phyloP scores from a whole-genome alignment of 92 coral and sea anemone species.

The Meandrina meandrites region DNA sequence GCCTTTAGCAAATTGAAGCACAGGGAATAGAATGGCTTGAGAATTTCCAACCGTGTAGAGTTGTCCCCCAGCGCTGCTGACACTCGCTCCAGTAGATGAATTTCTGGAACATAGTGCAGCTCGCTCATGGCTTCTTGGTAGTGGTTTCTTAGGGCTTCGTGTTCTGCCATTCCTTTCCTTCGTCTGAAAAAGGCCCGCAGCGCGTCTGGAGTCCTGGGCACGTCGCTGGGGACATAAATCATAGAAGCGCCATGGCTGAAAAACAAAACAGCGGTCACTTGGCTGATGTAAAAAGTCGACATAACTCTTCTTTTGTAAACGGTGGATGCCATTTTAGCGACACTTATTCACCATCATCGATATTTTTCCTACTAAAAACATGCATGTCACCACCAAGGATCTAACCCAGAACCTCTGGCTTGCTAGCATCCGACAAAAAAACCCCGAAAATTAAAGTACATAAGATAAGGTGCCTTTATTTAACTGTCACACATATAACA shows the following conservation, averaged over 20 bases:
- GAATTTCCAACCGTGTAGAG: constrained; percentile 27
- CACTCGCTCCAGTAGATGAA: constrained; percentile 26
- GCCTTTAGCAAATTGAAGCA: constrained; percentile 29
- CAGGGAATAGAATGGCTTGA: constrained; percentile 36
- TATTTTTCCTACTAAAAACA: too few relatives aligned
- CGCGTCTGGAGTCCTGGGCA: constrained; percentile 23
- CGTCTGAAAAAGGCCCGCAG: constrained; percentile 27
- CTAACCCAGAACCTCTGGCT: too few relatives aligned
- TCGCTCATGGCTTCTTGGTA: constrained; percentile 36
- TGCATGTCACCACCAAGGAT: too few relatives aligned
- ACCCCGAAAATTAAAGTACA: too few relatives aligned
- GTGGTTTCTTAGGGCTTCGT: constrained; percentile 16
- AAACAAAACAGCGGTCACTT: too few relatives aligned
- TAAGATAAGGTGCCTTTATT: too few relatives aligned
- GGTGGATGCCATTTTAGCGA: too few relatives aligned
- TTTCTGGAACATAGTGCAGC: constrained; percentile 35
- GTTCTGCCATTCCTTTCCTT: not conserved
- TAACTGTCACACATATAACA: too few relatives aligned
- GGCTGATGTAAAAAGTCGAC: not conserved
- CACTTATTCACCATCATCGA: too few relatives aligned
- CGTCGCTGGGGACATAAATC: constrained; percentile 20
- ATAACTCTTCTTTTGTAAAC: too few relatives aligned
- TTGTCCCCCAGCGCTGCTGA: constrained; percentile 35
- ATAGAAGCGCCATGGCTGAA: constrained; percentile 15
- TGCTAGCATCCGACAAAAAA: too few relatives aligned